phyloP scores from a whole-genome alignment of 2,888 invertebrate species.

The Epistrophe eligans region DNA sequence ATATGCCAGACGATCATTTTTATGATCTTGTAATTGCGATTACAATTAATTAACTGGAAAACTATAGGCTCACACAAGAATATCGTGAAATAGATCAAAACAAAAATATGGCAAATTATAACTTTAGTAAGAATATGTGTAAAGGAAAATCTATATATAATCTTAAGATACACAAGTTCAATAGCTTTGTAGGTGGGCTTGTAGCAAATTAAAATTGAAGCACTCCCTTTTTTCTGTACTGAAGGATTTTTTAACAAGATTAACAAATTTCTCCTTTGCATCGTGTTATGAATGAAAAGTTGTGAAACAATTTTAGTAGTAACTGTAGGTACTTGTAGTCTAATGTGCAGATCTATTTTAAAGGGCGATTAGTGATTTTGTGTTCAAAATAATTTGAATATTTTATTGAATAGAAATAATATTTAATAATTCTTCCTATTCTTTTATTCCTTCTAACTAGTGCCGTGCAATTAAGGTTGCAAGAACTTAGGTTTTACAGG shows the following conservation, averaged over 20 bases:
- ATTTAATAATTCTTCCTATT: too few species aligned
- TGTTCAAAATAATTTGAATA: too few species aligned
- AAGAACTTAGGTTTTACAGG: too few species aligned
- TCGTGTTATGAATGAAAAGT: background rate
- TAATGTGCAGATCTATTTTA: too few species aligned
- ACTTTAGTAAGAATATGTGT: background rate
- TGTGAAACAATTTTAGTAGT: background rate
- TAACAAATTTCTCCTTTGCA: background rate
- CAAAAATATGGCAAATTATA: slow-evolving; percentile 5
- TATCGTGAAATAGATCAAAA: slow-evolving; percentile 40
- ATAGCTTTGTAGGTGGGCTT: slow-evolving; percentile 60
- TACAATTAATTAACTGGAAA: slow-evolving; percentile 59
- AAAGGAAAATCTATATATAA: background rate
- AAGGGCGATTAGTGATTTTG: too few species aligned
- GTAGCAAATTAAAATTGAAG: slow-evolving; percentile 55
- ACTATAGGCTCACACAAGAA: slow-evolving; percentile 27
- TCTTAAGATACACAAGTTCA: slow-evolving; percentile 39
- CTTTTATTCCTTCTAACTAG: too few species aligned
- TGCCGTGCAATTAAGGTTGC: too few species aligned
- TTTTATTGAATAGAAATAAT: too few species aligned
- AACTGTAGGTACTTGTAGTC: too few species aligned
- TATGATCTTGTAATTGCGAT: slow-evolving; percentile 61
- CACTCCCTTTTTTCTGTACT: slow-evolving; percentile 38
- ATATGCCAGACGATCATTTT: slow-evolving; percentile 22
- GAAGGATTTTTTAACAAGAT: slow-evolving; percentile 7